A percentile compares a stretch with the other conserved stretches of the same genome.
These are phyloP conservation scores for Trichogramma dendrolimi DNA, from an alignment of 2,888 invertebrate genomes.

Conservation along the genomic window DNA sequence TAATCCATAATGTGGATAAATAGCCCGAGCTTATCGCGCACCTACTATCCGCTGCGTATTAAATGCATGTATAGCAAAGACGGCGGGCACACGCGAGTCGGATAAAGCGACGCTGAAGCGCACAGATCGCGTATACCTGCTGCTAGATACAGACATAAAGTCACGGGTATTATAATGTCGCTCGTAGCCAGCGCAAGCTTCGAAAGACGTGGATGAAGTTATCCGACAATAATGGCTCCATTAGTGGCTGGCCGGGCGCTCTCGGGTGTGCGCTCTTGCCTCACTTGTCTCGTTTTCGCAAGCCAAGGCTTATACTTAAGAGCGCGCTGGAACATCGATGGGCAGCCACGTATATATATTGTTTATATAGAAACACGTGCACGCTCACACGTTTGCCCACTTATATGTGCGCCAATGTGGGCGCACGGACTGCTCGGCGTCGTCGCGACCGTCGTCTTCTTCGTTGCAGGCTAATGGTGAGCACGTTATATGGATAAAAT, in stretches of 20 bases:
- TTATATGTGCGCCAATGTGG: no score
- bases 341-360: slow-evolving; percentile 20
- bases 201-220: slow-evolving; percentile 45
- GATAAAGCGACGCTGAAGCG: no score
- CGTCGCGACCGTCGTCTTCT: slow-evolving; percentile 48
- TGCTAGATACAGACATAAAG: no score
- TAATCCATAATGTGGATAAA: neutral
- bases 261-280: slow-evolving; percentile 29
- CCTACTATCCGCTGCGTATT: no score
- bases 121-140: no score
- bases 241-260: slow-evolving; percentile 44
- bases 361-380: neutral
- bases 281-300: slow-evolving; percentile 33
- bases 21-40: no score
- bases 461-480: slow-evolving; percentile 51
- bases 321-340: slow-evolving; percentile 53
- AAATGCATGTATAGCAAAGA: no score
- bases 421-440: slow-evolving; percentile 36
- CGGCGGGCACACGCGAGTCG: no score
- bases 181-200: no score
- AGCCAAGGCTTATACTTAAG: slow-evolving; percentile 49
- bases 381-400: neutral
- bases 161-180: no score
- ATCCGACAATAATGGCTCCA: slow-evolving; percentile 53
- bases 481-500: slow-evolving; percentile 52